Evolutionary conservation across 2,113 vertebrate genomes (phyloP).

Genomic region (Psittacara wagleri): DNA sequence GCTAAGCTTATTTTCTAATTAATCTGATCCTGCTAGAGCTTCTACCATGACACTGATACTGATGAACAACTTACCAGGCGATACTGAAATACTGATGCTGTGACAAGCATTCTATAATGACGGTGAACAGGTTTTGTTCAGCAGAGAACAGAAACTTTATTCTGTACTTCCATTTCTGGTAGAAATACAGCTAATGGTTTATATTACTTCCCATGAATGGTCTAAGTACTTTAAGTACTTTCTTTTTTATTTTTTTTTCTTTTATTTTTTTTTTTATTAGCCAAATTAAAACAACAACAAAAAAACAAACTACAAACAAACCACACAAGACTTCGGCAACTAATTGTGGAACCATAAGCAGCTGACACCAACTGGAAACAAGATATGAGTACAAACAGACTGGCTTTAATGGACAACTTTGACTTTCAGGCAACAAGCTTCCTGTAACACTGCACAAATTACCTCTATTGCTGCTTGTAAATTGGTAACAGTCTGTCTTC

Average conservation of each 20-base stretch:
- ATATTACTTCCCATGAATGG: not conserved
- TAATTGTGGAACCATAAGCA: not conserved
- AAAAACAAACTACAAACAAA: not conserved
- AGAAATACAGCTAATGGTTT: not conserved
- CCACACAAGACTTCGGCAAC: not conserved
- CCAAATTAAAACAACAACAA: not conserved
- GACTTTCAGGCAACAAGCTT: not conserved
- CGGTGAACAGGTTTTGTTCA: not conserved
- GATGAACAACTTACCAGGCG: not conserved
- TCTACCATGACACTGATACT: not conserved
- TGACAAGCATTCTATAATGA: not conserved
- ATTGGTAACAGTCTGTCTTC: not conserved
- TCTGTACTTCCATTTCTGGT: not conserved
- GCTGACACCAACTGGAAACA: not conserved
- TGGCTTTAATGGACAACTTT: not conserved
- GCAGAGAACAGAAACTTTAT: not conserved
- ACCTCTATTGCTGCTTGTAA: not conserved
- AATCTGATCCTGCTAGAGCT: not conserved
- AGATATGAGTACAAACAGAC: not conserved
- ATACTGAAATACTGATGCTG: not conserved
- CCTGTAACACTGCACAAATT: not conserved
- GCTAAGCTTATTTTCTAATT: not conserved
- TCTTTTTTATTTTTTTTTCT: not conserved
- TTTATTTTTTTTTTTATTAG: not conserved
- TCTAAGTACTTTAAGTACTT: not conserved